These are phyloP conservation scores for Drepanosiphum platanoidis DNA, from an alignment of 2,888 invertebrate species.

Conservation along the genomic window DNA sequence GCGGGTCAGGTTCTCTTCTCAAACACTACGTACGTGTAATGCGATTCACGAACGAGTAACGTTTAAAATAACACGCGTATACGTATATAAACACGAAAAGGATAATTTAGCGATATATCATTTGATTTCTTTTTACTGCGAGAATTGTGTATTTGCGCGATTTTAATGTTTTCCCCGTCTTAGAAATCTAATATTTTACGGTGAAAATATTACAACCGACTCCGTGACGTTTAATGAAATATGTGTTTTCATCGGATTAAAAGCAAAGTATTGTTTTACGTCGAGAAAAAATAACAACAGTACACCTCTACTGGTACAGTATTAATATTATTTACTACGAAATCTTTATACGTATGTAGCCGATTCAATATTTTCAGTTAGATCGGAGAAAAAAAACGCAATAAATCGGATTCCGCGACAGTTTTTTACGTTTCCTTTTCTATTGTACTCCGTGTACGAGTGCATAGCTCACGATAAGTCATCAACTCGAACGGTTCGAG, in stretches of 20 bases:
- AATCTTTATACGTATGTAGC: neutral
- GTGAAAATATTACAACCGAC: neutral
- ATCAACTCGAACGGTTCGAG: too few relatives aligned
- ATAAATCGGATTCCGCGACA: too few relatives aligned
- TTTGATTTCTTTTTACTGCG: neutral
- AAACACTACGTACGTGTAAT: neutral
- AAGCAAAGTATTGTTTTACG: neutral
- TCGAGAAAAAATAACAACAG: neutral
- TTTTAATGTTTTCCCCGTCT: neutral
- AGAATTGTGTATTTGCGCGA: neutral
- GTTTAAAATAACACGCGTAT: too few relatives aligned
- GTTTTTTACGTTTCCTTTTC: too few relatives aligned
- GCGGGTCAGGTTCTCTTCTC: too few relatives aligned
- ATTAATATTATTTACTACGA: neutral
- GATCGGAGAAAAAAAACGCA: too few relatives aligned
- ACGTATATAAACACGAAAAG: neutral
- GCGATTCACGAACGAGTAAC: neutral
- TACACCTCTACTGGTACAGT: neutral
- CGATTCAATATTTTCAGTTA: too few relatives aligned
- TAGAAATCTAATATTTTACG: neutral
- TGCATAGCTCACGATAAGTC: too few relatives aligned
- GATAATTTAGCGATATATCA: neutral
- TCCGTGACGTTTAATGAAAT: slow-evolving; percentile 11
- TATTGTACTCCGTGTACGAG: too few relatives aligned
- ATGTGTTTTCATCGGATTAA: slow-evolving; percentile 36